phyloP scores from a whole-genome alignment of 2,113 vertebrate species.

The Xiphophorus maculatus region DNA sequence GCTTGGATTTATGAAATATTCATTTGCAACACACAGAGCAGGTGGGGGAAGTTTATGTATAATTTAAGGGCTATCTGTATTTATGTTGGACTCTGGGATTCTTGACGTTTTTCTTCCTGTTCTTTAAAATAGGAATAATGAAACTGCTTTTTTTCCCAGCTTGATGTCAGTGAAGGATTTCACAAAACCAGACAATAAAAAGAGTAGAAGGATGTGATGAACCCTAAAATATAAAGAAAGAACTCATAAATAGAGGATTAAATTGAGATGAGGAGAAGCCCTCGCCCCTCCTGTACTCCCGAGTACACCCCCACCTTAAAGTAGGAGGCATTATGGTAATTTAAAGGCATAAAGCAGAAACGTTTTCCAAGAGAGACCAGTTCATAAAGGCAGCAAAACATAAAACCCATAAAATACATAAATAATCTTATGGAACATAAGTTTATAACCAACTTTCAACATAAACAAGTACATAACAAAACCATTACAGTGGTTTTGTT shows the following conservation, averaged over 20 bases:
- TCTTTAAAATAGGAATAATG: conserved; percentile 23
- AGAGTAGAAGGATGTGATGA: conserved; percentile 8
- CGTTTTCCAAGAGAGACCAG: not conserved
- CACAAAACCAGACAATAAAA: not conserved
- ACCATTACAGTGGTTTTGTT: too few relatives aligned
- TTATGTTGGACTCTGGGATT: conserved; percentile 31
- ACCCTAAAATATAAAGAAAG: conserved; percentile 2
- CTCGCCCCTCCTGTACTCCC: not conserved
- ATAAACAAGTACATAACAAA: not conserved
- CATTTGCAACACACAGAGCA: conserved; percentile 48
- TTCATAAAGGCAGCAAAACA: not conserved
- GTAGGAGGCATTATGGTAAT: conserved; percentile 32
- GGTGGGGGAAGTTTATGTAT: conserved; percentile 53
- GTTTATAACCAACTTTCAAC: not conserved
- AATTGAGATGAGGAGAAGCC: conserved; percentile 26
- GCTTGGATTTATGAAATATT: conserved; percentile 75
- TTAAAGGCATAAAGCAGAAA: conserved; percentile 32
- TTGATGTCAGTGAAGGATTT: not conserved
- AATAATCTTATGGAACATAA: too few relatives aligned
- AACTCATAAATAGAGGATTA: conserved; percentile 41
- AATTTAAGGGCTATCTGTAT: conserved; percentile 65
- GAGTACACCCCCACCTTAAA: conserved; percentile 3
- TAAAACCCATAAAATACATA: not conserved
- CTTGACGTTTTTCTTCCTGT: not conserved
- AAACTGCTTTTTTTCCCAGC: not conserved